Conservation (phyloP, 2,797 vertebrate species). For the Geotria australis region DNA sequence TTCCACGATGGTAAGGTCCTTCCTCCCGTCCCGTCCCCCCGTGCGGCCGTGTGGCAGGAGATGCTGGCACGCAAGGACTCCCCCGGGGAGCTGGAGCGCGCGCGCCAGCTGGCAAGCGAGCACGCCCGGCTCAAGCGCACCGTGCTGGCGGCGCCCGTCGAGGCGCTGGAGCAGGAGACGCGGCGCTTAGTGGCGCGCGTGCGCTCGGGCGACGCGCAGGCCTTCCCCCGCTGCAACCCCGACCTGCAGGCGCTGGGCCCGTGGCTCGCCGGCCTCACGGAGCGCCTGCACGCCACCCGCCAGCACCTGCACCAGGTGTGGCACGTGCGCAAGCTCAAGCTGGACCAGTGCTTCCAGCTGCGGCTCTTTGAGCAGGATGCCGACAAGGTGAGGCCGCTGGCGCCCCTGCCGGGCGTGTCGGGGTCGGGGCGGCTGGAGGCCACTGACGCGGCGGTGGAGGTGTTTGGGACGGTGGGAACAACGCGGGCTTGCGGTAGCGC, state of each 20-base stretch:
- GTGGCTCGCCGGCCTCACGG: constrained; percentile 83
- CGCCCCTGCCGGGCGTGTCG: background rate
- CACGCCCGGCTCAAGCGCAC: constrained; percentile 91
- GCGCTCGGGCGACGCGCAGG: constrained; percentile 68
- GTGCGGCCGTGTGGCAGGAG: constrained; percentile 89
- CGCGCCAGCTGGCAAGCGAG: constrained; percentile 64
- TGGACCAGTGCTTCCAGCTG: constrained; percentile 94
- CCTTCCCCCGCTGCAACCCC: constrained; percentile 78
- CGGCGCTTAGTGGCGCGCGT: constrained; percentile 79
- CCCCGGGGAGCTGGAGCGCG: constrained; percentile 77
- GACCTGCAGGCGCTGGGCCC: constrained; percentile 96
- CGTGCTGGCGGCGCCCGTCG: constrained; percentile 72
- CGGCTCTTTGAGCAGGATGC: constrained; percentile 91
- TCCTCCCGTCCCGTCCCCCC: constrained; percentile 58
- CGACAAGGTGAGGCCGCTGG: constrained; percentile 37
- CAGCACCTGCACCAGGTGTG: constrained; percentile 93
- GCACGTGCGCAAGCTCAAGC: constrained; percentile 75
- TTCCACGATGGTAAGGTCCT: no score
- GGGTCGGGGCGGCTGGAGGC: background rate
- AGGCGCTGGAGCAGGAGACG: constrained; percentile 76
- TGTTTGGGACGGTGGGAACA: no score
- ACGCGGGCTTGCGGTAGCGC: no score
- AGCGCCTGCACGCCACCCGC: constrained; percentile 77
- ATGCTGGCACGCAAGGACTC: constrained; percentile 78
- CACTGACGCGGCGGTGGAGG: background rate